Percentiles rank a stretch among this genome's conserved stretches.
These are phyloP conservation scores for Pseudomyrmex gracilis DNA, from an alignment of 1,140 invertebrate genomes.

Conservation along the genomic window DNA sequence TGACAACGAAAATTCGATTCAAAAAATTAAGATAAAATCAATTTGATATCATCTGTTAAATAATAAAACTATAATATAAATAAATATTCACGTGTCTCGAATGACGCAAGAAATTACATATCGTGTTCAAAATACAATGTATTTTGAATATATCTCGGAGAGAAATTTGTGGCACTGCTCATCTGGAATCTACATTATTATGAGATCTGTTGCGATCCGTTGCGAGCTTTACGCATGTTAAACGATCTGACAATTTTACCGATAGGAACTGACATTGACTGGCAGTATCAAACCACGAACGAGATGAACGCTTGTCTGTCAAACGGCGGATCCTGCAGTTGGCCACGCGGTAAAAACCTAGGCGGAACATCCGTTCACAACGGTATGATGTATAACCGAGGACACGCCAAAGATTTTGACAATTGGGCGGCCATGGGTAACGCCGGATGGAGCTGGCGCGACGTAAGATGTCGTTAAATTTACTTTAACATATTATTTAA, in stretches of 20 bases:
- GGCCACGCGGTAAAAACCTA: constrained; percentile 94
- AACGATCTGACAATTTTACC: constrained; percentile 55
- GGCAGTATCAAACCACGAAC: constrained; percentile 93
- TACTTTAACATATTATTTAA: background rate
- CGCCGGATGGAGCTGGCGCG: constrained; percentile 94
- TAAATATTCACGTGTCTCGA: background rate
- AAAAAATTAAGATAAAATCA: background rate
- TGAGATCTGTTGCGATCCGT: constrained; percentile 17
- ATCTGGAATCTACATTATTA: constrained; percentile 50
- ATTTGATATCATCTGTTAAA: background rate
- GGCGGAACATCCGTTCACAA: constrained; percentile 92
- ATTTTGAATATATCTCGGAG: background rate
- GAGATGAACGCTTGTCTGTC: constrained; percentile 93
- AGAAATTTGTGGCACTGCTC: constrained; percentile 8
- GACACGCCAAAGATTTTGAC: constrained; percentile 91
- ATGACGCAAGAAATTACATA: background rate
- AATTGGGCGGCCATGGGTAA: constrained; percentile 93
- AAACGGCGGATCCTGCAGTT: constrained; percentile 90
- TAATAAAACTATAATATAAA: background rate
- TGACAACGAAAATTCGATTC: background rate
- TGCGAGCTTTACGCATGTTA: constrained; percentile 48
- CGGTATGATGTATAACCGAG: constrained; percentile 93
- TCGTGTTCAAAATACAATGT: constrained; percentile 12
- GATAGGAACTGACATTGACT: constrained; percentile 91
- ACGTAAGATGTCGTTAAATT: constrained; percentile 83